These are phyloP conservation scores for Cremastinae sp. DNA, from an alignment of 2,888 invertebrate genomes.

Conservation along the genomic window DNA sequence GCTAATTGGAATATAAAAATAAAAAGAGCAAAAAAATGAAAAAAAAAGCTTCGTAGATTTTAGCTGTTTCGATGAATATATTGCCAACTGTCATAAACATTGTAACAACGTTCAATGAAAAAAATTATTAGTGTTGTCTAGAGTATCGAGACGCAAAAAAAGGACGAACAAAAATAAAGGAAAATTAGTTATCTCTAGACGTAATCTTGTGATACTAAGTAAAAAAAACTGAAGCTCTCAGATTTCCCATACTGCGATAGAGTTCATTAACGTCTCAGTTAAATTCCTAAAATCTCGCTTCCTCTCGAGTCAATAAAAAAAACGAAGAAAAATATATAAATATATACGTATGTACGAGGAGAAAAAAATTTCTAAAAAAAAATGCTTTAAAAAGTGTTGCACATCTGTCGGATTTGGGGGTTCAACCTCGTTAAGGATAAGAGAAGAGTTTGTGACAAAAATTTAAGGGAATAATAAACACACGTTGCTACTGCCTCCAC, in stretches of 20 bases:
- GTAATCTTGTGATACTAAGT: constrained; percentile 77
- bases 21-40: constrained; percentile 37
- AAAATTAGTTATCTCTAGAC: constrained; percentile 66
- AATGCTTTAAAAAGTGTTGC: not conserved
- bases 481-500: constrained; percentile 75
- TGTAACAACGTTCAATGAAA: constrained; percentile 45
- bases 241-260: constrained; percentile 50
- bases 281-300: constrained; percentile 26
- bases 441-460: constrained; percentile 44
- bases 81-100: constrained; percentile 50
- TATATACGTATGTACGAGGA: constrained; percentile 14
- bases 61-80: constrained; percentile 60
- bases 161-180: not conserved
- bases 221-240: constrained; percentile 68
- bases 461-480: constrained; percentile 61
- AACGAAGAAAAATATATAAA: constrained; percentile 25
- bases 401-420: constrained; percentile 47
- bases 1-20: constrained; percentile 7
- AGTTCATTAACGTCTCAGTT: constrained; percentile 14
- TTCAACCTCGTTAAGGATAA: constrained; percentile 25
- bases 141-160: constrained; percentile 45
- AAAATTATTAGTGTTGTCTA: constrained; percentile 64
- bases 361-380: constrained; percentile 14
- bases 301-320: constrained; percentile 41
- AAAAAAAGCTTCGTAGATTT: constrained; percentile 49